These are phyloP conservation scores for Drosophila limbata DNA, from an alignment of 2,888 invertebrate species.

Conservation along the genomic window DNA sequence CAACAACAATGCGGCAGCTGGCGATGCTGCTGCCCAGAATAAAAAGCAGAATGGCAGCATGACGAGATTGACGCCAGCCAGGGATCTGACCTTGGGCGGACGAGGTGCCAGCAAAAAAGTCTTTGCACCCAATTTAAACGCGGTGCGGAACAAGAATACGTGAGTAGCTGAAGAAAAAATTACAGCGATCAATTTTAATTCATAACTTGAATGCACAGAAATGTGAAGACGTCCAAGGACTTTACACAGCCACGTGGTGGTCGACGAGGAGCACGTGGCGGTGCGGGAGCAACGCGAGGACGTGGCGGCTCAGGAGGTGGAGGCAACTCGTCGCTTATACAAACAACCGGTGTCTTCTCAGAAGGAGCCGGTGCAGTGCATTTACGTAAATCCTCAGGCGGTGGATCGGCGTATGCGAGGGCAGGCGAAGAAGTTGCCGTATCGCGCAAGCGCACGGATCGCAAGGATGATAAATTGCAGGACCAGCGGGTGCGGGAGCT, in stretches of 20 bases:
- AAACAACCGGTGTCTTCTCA: slow-evolving; percentile 84
- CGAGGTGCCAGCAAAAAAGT: slow-evolving; percentile 86
- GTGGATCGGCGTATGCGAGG: slow-evolving; percentile 66
- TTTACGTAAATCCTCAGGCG: slow-evolving; percentile 66
- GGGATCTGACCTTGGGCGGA: slow-evolving; percentile 87
- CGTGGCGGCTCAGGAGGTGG: slow-evolving; percentile 73
- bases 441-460: slow-evolving; percentile 71
- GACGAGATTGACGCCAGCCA: slow-evolving; percentile 85
- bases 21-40: slow-evolving; percentile 11
- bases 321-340: slow-evolving; percentile 79
- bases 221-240: slow-evolving; percentile 85
- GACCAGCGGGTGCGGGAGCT: slow-evolving; percentile 75
- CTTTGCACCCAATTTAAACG: slow-evolving; percentile 88
- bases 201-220: slow-evolving; percentile 66
- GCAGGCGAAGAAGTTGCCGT: slow-evolving; percentile 71
- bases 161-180: slow-evolving; percentile 66
- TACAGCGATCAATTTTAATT: neutral
- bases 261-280: slow-evolving; percentile 68
- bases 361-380: slow-evolving; percentile 83
- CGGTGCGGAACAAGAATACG: slow-evolving; percentile 87
- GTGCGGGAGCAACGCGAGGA: slow-evolving; percentile 61
- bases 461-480: slow-evolving; percentile 79
- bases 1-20: slow-evolving; percentile 26
- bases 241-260: slow-evolving; percentile 73
- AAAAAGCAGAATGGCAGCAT: slow-evolving; percentile 54